These are phyloP conservation scores for Dryococelus australis DNA, from an alignment of 2,888 invertebrate genomes.

Conservation along the genomic window DNA sequence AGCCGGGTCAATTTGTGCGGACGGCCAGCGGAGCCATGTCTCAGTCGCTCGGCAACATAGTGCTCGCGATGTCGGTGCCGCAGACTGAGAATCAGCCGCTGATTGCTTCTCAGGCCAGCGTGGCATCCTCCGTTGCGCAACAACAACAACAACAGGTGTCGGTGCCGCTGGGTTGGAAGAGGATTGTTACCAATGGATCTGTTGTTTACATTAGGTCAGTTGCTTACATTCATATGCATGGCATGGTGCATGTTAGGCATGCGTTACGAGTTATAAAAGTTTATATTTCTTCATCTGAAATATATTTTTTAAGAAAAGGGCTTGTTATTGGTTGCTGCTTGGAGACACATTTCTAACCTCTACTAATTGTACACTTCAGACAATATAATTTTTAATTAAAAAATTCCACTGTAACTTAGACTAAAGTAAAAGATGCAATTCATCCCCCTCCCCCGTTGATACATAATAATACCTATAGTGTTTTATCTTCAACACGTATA, in stretches of 20 bases:
- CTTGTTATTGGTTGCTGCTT: no score
- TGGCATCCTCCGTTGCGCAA: conserved; percentile 43
- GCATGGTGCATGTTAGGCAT: not conserved
- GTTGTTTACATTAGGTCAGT: conserved; percentile 65
- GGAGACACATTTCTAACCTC: no score
- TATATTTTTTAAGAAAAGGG: no score
- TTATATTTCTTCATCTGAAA: no score
- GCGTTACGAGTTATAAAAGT: no score
- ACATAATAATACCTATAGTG: no score
- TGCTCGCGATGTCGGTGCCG: conserved; percentile 45
- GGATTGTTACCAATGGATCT: conserved; percentile 73
- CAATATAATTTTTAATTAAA: no score
- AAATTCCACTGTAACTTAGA: no score
- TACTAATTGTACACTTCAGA: no score
- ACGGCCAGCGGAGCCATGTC: conserved; percentile 37
- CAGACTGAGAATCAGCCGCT: conserved; percentile 31
- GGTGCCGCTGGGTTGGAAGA: conserved; percentile 81
- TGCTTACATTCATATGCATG: not conserved
- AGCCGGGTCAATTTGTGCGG: conserved; percentile 35
- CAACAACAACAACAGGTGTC: conserved; percentile 49
- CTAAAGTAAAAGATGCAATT: no score
- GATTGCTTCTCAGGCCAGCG: conserved; percentile 48
- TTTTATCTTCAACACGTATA: no score
- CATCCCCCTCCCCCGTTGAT: no score
- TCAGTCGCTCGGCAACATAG: conserved; percentile 45